These are phyloP conservation scores for Philopotamus ludificatus DNA, from an alignment of 1,140 invertebrate species.

Conservation along the genomic window DNA sequence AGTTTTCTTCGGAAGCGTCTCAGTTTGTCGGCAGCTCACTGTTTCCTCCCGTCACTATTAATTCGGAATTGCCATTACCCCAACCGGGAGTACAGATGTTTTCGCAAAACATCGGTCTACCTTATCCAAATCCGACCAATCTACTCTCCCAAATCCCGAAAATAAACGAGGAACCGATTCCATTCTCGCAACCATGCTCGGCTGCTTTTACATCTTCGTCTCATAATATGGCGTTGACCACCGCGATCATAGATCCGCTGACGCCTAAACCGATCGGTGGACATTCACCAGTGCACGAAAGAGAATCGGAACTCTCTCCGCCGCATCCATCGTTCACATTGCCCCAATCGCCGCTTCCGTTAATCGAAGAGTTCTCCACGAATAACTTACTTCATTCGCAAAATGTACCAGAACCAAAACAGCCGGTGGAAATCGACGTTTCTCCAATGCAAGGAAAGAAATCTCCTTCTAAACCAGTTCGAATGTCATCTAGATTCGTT, in stretches of 20 bases:
- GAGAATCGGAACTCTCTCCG: constrained; percentile 46
- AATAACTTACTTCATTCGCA: constrained; percentile 40
- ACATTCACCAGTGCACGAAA: constrained; percentile 50
- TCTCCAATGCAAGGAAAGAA: constrained; percentile 56
- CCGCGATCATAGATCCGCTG: constrained; percentile 66
- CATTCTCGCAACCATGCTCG: constrained; percentile 60
- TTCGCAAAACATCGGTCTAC: constrained; percentile 60
- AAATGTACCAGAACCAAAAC: constrained; percentile 47
- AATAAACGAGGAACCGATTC: constrained; percentile 54
- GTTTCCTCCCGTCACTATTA: constrained; percentile 59
- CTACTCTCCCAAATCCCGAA: constrained; percentile 58
- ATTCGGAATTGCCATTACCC: constrained; percentile 62
- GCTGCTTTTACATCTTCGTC: constrained; percentile 76
- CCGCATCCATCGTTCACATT: constrained; percentile 49
- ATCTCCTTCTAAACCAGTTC: constrained; percentile 65
- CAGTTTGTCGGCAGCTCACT: constrained; percentile 60
- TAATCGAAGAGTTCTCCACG: constrained; percentile 37
- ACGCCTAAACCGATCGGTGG: constrained; percentile 49
- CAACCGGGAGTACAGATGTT: constrained; percentile 63
- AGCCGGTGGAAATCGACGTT: constrained; percentile 36
- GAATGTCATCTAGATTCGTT: constrained; percentile 62
- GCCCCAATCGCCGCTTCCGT: constrained; percentile 42
- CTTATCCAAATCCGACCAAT: constrained; percentile 58
- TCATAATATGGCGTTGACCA: constrained; percentile 73
- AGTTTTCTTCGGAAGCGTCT: constrained; percentile 55